phyloP scores from a whole-genome alignment of 2,888 invertebrate species.

The Fragum sueziense region DNA sequence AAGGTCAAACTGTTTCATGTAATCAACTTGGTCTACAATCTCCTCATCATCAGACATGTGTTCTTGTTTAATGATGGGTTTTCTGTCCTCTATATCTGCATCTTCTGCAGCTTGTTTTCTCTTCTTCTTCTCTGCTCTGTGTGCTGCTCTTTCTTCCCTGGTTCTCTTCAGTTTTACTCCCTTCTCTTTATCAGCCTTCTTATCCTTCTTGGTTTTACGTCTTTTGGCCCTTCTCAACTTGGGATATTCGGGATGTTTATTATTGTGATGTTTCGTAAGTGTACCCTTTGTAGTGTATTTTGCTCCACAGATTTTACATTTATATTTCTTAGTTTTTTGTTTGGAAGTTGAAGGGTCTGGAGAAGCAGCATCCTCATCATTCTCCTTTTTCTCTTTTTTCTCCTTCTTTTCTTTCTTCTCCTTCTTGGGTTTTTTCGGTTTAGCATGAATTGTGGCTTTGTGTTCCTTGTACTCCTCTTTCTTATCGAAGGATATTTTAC shows the following conservation, averaged over 20 bases:
- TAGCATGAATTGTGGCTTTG: too few species aligned
- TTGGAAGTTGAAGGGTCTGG: not conserved
- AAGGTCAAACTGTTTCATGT: conserved; percentile 16
- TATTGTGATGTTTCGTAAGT: conserved; percentile 17
- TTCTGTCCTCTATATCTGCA: not conserved
- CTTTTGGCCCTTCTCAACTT: conserved; percentile 6
- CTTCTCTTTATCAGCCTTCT: not conserved
- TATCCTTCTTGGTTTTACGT: conserved; percentile 3
- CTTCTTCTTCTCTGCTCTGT: conserved; percentile 4
- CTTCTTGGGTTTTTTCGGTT: too few species aligned
- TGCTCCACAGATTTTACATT: conserved; percentile 14
- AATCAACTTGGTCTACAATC: conserved; percentile 2
- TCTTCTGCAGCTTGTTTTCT: not conserved
- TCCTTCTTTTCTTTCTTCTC: not conserved
- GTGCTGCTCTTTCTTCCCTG: conserved; percentile 13
- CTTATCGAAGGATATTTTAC: conserved; percentile 10
- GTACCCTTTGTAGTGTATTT: conserved; percentile 4
- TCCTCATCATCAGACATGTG: not conserved
- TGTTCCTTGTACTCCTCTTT: conserved; percentile 13
- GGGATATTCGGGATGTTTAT: conserved; percentile 3
- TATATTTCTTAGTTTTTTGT: conserved; percentile 4
- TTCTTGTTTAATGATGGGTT: not conserved
- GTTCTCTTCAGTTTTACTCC: conserved; percentile 3
- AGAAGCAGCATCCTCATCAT: not conserved
- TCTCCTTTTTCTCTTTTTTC: not conserved